Evolutionary conservation across 2,888 invertebrate species (phyloP).

Genomic region (Parnassius mnemosyne): DNA sequence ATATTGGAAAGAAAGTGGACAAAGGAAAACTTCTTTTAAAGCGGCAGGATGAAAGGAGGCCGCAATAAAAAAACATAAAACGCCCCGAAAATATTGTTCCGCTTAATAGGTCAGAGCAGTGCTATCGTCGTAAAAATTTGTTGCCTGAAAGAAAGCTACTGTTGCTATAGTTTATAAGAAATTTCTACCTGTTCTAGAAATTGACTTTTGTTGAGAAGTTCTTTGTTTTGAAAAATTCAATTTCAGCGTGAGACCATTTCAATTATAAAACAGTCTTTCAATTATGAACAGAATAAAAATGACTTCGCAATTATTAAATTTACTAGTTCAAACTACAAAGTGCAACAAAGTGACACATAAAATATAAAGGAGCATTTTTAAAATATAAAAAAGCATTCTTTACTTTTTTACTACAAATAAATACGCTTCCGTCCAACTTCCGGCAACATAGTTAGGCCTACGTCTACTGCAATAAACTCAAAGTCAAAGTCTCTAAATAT

Average conservation of each 20-base stretch:
- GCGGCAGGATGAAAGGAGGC: slow-evolving; percentile 53
- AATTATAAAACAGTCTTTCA: not conserved
- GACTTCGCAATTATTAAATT: too few species aligned
- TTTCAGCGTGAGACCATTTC: slow-evolving; percentile 1
- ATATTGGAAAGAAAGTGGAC: slow-evolving; percentile 57
- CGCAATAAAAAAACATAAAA: slow-evolving; percentile 64
- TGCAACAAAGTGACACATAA: too few species aligned
- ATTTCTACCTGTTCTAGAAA: slow-evolving; percentile 31
- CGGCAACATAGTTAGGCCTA: too few species aligned
- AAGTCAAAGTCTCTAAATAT: too few species aligned
- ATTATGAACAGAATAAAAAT: not conserved
- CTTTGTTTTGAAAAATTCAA: slow-evolving; percentile 18
- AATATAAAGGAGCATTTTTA: too few species aligned
- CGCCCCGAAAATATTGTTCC: slow-evolving; percentile 57
- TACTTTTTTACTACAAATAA: too few species aligned
- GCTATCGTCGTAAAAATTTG: slow-evolving; percentile 47
- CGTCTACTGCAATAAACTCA: too few species aligned
- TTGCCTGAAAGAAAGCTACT: slow-evolving; percentile 58
- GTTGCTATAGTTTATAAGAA: slow-evolving; percentile 37
- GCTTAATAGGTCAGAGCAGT: slow-evolving; percentile 32
- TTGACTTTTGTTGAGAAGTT: slow-evolving; percentile 25
- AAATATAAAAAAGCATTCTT: too few species aligned
- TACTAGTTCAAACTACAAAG: too few species aligned
- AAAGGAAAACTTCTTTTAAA: slow-evolving; percentile 34
- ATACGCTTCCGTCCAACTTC: too few species aligned